Base-by-base conservation (phyloP, 1,140 invertebrate species). In the Drosophila kanapiae region DNA sequence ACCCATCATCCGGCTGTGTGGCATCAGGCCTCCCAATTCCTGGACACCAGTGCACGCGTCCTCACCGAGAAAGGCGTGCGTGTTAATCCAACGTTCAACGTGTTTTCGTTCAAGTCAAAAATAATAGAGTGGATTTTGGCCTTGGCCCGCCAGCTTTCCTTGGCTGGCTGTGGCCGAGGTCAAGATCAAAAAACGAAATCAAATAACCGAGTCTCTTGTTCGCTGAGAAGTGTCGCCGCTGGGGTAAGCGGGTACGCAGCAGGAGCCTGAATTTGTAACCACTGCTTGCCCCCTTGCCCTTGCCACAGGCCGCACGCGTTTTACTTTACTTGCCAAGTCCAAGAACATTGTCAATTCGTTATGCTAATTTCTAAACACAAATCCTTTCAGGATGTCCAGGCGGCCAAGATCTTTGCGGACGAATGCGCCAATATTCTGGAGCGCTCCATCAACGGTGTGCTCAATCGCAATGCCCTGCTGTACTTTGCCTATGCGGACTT, bases 401-500 rank as follows among this genome's bases (percentile, higher is more conserved):
- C 97, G 2, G 96, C 97, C 0, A 98, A 98, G 91, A 94, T 96
- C 78, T 98, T 99, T 93, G 97, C 97, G 42, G 98, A 99, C 90
- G 98, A 99, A 93, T 98, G 97, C 45, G 97, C 97, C 11, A 96
- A 96, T 27, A 97, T 99, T 82, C 98, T 99, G 91, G 99, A 99
- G 92, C 94, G 98, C 53, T 97, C 98, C 1, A 97, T 97, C 9
- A 96, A 96, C 68, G 96, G 96, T 0, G 95, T 98, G 3, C 95
- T 99, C 47, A 97, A 97, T 43, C 97, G 97, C 80, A 99, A 98
- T 92, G 97, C 98, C 94, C 94, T 99, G 16, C 93, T 99, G 6
- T 98, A 99, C 92, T 99, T 99, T 94, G 98, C 99, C 0, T 99
- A 99, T 92, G 98, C 99, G 2, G 99, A 99, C 94, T 99, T 99